phyloP scores from a whole-genome alignment of 23 tunicate species.

The Styela clava region DNA sequence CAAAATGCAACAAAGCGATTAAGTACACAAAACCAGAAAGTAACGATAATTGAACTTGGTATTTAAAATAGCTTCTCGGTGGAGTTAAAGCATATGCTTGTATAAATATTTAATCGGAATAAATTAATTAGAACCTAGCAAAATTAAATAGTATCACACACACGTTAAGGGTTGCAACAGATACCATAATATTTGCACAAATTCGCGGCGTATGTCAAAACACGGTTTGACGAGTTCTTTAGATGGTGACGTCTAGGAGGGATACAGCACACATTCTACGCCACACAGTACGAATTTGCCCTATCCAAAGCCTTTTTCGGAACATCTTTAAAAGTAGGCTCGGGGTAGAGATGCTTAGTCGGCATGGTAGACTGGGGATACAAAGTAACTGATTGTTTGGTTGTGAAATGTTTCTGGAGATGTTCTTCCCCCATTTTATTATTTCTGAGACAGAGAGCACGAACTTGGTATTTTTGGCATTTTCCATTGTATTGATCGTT shows the following conservation, averaged over 20 bases:
- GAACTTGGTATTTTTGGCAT: constrained; percentile 63
- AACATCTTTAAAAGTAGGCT: not conserved
- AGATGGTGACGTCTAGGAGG: not conserved
- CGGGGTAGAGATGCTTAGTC: too few species aligned
- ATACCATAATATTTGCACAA: not conserved
- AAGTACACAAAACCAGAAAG: too few species aligned
- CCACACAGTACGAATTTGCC: not conserved
- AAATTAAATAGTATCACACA: not conserved
- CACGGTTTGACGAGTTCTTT: not conserved
- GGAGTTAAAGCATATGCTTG: too few species aligned
- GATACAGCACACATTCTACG: not conserved
- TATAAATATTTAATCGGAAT: too few species aligned
- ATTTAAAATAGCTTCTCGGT: too few species aligned
- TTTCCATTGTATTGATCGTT: constrained; percentile 35
- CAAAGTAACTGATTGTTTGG: too few species aligned
- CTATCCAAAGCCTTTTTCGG: not conserved
- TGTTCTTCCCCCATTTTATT: too few species aligned
- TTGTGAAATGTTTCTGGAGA: not conserved
- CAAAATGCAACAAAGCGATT: too few species aligned
- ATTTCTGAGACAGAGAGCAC: constrained; percentile 70
- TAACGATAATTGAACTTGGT: too few species aligned
- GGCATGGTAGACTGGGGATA: too few species aligned
- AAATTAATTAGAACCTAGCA: too few species aligned
- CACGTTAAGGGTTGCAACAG: not conserved
- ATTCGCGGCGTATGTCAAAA: not conserved